Percentiles rank a stretch among this genome's conserved stretches.
Evolutionary conservation across 2,888 invertebrate species (phyloP).

Genomic region (Meloe dianella): DNA sequence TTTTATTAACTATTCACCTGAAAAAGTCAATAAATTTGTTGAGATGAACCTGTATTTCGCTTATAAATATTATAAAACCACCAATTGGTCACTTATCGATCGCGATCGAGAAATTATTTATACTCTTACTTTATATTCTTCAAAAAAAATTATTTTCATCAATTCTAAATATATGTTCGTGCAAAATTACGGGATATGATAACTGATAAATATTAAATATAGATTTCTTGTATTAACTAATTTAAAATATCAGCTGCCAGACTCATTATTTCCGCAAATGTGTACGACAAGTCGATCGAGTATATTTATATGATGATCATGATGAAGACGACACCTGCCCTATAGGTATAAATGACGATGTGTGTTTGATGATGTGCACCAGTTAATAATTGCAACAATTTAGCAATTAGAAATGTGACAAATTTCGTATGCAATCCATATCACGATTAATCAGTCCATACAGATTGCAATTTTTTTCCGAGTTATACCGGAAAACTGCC

Average conservation of each 20-base stretch:
- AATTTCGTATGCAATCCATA: not conserved
- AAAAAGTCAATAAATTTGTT: constrained; percentile 14
- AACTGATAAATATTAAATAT: constrained; percentile 39
- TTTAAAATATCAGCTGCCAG: constrained; percentile 42
- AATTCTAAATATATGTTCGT: not conserved
- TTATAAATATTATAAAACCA: constrained; percentile 18
- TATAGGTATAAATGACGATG: constrained; percentile 1
- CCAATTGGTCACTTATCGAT: constrained; percentile 19
- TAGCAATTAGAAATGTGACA: not conserved
- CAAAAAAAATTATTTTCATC: not conserved
- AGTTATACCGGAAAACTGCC: no score
- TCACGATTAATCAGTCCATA: no score
- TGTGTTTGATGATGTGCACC: not conserved
- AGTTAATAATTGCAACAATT: constrained; percentile 7
- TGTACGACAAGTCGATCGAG: not conserved
- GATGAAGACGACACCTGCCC: constrained; percentile 41
- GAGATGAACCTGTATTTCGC: not conserved
- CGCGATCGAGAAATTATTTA: constrained; percentile 13
- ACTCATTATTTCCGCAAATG: constrained; percentile 42
- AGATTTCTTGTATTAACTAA: constrained; percentile 41
- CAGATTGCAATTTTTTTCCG: no score
- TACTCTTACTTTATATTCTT: not conserved
- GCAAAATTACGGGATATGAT: constrained; percentile 31
- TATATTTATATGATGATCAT: constrained; percentile 20
- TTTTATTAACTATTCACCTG: no score